phyloP scores from a whole-genome alignment of 2,888 invertebrate genomes.

The Drosophila meridiana region DNA sequence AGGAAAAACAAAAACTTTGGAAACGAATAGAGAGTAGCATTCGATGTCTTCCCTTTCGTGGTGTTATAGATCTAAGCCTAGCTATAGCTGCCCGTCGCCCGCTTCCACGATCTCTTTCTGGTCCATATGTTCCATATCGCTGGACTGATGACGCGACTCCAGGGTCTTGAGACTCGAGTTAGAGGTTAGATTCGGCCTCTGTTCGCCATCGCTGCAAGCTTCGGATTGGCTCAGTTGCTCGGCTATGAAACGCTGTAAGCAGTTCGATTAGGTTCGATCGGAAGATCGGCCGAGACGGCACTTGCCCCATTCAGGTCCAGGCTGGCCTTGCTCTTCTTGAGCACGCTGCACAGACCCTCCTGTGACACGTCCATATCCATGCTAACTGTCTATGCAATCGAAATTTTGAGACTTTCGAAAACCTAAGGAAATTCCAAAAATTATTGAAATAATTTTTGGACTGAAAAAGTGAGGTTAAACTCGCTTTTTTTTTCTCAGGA shows the following conservation, averaged over 20 bases:
- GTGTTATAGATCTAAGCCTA: too few relatives aligned
- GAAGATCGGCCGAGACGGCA: too few relatives aligned
- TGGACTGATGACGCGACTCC: background rate
- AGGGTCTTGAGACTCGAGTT: background rate
- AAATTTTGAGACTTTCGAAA: background rate
- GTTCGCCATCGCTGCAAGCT: background rate
- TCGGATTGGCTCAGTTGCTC: background rate
- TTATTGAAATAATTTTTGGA: background rate
- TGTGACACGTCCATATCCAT: slow-evolving; percentile 8
- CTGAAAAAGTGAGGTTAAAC: background rate
- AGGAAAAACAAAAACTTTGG: background rate
- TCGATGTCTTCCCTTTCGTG: too few relatives aligned
- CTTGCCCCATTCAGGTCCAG: slow-evolving; percentile 15
- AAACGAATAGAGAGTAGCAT: too few relatives aligned
- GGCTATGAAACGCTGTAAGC: background rate
- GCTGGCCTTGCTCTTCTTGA: slow-evolving; percentile 2
- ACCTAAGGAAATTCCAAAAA: background rate
- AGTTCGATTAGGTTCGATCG: background rate
- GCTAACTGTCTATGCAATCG: background rate
- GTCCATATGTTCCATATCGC: background rate
- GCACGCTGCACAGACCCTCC: background rate
- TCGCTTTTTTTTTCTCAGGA: background rate
- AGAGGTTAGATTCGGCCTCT: background rate
- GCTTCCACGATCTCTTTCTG: background rate
- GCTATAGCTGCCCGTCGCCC: background rate